Evolutionary conservation across 2,888 invertebrate genomes (phyloP).

Genomic region (Adelphocoris suturalis): DNA sequence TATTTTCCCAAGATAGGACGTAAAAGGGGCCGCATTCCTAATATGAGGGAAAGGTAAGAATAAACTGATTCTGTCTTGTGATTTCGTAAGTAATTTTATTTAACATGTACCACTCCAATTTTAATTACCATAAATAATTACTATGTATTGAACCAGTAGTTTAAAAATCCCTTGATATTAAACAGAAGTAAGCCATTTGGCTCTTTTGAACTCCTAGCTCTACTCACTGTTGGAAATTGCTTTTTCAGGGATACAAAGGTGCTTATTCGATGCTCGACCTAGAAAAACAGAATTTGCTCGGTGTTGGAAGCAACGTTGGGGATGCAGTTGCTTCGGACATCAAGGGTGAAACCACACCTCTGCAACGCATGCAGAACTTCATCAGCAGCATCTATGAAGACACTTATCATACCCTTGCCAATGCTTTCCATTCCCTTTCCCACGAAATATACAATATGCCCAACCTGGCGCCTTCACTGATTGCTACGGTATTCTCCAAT

Average conservation of each 20-base stretch:
- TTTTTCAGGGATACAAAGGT: slow-evolving; percentile 82
- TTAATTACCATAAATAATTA: no score
- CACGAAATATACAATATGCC: slow-evolving; percentile 90
- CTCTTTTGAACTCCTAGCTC: no score
- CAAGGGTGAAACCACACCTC: slow-evolving; percentile 79
- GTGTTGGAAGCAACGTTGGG: slow-evolving; percentile 79
- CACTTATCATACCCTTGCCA: slow-evolving; percentile 89
- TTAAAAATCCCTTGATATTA: no score
- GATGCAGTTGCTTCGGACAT: slow-evolving; percentile 78
- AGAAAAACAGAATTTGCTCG: slow-evolving; percentile 88
- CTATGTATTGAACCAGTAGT: no score
- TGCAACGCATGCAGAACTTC: slow-evolving; percentile 92
- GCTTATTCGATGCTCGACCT: slow-evolving; percentile 87
- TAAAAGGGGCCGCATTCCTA: no score
- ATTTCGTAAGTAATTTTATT: no score
- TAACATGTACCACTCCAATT: no score
- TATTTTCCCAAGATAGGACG: no score
- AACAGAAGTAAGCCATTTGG: no score
- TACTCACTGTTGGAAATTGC: background rate
- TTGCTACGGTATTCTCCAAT: slow-evolving; percentile 85
- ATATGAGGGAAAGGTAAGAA: no score
- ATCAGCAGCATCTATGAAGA: slow-evolving; percentile 88
- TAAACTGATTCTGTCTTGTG: no score
- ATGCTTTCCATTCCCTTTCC: slow-evolving; percentile 89
- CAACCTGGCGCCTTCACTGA: slow-evolving; percentile 87